A percentile compares a stretch with the other conserved stretches of the same genome.
Evolutionary conservation across 2,888 invertebrate species (phyloP).

Genomic region (Tinea semifulvella): DNA sequence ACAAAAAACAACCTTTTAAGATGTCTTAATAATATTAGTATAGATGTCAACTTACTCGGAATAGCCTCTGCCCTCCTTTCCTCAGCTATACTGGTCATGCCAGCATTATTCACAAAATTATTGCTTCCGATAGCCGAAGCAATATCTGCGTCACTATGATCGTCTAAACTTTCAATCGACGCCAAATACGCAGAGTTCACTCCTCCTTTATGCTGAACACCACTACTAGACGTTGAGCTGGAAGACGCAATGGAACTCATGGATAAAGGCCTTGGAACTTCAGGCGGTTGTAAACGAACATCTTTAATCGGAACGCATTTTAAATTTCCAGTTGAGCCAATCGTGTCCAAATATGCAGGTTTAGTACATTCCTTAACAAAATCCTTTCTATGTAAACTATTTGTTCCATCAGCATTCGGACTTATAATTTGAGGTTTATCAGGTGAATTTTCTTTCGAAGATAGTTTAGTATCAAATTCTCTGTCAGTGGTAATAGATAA

Average conservation of each 20-base stretch:
- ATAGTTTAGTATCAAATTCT: slow-evolving; percentile 56
- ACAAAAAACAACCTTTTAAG: too few species aligned
- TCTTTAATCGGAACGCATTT: slow-evolving; percentile 53
- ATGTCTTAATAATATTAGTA: too few species aligned
- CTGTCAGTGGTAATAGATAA: slow-evolving; percentile 58
- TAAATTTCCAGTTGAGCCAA: slow-evolving; percentile 54
- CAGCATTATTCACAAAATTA: slow-evolving; percentile 48
- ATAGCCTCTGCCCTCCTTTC: slow-evolving; percentile 34
- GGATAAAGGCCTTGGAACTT: slow-evolving; percentile 74
- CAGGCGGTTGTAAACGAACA: slow-evolving; percentile 59
- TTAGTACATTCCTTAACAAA: slow-evolving; percentile 30
- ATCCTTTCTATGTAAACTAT: slow-evolving; percentile 52
- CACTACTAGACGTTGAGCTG: slow-evolving; percentile 71
- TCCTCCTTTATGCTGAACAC: slow-evolving; percentile 69
- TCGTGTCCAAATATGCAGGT: slow-evolving; percentile 43
- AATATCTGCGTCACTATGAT: slow-evolving; percentile 78
- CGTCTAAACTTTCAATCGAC: slow-evolving; percentile 87
- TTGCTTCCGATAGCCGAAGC: slow-evolving; percentile 55
- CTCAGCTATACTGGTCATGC: slow-evolving; percentile 30
- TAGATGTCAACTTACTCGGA: slow-evolving; percentile 50
- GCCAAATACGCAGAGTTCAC: slow-evolving; percentile 83
- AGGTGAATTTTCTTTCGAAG: slow-evolving; percentile 49
- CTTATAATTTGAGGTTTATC: slow-evolving; percentile 17
- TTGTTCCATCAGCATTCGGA: slow-evolving; percentile 28
- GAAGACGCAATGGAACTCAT: slow-evolving; percentile 82